These are phyloP conservation scores for Sander lucioperca DNA, from an alignment of 2,113 vertebrate species.

Conservation along the genomic window DNA sequence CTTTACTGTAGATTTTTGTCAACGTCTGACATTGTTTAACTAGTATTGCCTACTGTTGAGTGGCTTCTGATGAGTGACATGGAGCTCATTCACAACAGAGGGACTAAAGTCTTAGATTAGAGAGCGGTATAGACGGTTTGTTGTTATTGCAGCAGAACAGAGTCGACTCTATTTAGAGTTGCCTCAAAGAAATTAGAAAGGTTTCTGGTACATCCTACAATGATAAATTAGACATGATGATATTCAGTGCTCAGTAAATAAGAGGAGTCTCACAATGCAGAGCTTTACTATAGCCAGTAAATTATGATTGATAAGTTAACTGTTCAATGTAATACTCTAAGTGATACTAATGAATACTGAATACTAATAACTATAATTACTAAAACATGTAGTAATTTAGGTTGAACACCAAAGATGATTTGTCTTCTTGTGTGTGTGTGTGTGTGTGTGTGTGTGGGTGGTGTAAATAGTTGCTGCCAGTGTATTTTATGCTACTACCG, in stretches of 20 bases:
- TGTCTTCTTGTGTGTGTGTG: not conserved
- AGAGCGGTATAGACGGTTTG: too few relatives aligned
- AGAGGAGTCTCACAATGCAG: not conserved
- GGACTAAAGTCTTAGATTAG: too few relatives aligned
- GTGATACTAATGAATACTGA: not conserved
- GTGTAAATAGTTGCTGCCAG: not conserved
- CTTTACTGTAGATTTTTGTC: too few relatives aligned
- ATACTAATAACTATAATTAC: conserved; percentile 7
- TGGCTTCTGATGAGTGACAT: not conserved
- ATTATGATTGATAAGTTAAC: too few relatives aligned
- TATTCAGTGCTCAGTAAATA: not conserved
- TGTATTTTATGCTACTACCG: not conserved
- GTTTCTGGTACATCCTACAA: too few relatives aligned
- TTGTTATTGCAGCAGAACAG: too few relatives aligned
- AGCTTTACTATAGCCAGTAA: not conserved
- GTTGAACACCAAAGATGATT: too few relatives aligned
- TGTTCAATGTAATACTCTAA: not conserved
- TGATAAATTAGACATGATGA: not conserved
- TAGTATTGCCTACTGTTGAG: not conserved
- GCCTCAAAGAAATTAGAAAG: not conserved
- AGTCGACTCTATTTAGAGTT: not conserved
- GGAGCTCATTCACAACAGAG: too few relatives aligned
- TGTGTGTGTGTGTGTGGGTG: too few relatives aligned
- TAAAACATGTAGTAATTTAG: not conserved
- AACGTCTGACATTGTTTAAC: conserved; percentile 10